Percentiles rank a stretch among this genome's conserved stretches.
phyloP scores from a whole-genome alignment of 2,113 vertebrate genomes.

The Atrichornis clamosus region DNA sequence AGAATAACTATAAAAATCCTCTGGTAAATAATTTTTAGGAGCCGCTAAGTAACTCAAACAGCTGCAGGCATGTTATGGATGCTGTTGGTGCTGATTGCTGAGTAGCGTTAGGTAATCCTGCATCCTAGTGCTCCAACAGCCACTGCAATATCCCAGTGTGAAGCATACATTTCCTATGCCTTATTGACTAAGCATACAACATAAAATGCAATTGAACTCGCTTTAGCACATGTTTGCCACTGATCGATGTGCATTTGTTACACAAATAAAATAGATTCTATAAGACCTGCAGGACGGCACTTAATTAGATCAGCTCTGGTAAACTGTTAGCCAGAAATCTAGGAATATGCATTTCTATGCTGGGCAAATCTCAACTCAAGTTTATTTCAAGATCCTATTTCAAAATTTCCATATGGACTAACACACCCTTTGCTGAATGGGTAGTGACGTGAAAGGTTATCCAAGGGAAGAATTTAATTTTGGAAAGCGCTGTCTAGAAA shows the following conservation, averaged over 20 bases:
- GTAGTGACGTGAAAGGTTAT: neutral
- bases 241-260: neutral
- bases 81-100: neutral
- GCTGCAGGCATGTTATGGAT: neutral
- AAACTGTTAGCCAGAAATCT: neutral
- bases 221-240: neutral
- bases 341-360: neutral
- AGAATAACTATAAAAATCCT: conserved; percentile 8
- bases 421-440: neutral
- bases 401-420: neutral
- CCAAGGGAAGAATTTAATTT: conserved; percentile 25
- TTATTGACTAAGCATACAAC: neutral
- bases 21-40: neutral
- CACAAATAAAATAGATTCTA: neutral
- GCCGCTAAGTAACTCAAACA: neutral
- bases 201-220: neutral
- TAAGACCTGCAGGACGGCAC: neutral
- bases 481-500: neutral
- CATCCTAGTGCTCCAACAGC: neutral
- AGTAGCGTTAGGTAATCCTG: neutral
- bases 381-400: conserved; percentile 19
- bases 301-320: conserved; percentile 6
- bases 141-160: neutral
- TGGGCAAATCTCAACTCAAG: neutral
- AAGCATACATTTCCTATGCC: neutral